Evolutionary conservation across 30 jellyfish, hydroid and myxozoan genomes (phyloP), one percentile per base, ranked within the genome.

Genomic region (Aurelia sp.): DNA sequence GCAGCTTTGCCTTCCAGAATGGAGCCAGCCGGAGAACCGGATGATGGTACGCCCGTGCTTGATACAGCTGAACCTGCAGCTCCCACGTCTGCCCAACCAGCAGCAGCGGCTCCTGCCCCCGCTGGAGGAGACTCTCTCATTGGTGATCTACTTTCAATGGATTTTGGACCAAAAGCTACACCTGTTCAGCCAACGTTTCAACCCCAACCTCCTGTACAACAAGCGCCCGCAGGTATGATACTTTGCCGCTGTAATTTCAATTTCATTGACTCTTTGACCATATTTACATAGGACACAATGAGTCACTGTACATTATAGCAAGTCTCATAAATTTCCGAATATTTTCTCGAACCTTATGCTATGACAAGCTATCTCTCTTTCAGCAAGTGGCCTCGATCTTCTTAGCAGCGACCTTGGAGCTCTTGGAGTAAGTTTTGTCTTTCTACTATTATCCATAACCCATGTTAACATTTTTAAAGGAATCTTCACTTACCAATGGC

Each of bases 341-440:
- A 8, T 44, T 13, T 40, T 40, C 55, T 2, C 55, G 2, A 44
- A 7, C 15, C 1, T 1, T 44, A 5, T 5, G 55, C 16, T 44
- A 16, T 44, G 15, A 44, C 55, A 9, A 9, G 13, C 55, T 8
- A 8, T 50, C 41, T 18, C 33, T 76, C 6, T 21, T 65, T 4
- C 33, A 85, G 88, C 88, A 8, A 67, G 84, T 75, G 91, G 77
- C 15, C 66, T 91, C 20, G 98, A 91, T 52, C 86, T 91, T 8
- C 90, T 91, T 17, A 90, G 98, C 22, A 96, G 96, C 8, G 98
- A 91, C 64, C 84, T 93, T 1, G 91, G 96, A 50, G 90, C 81
- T 20, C 57, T 87, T 12, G 33, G 85, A 18, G 96, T 87, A 62
- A 75, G 96, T 75, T 1, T 17, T 27, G 7, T 21, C 6, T 64